Base-by-base conservation (phyloP, 2,797 vertebrate genomes). In the Nannoperca obscura region DNA sequence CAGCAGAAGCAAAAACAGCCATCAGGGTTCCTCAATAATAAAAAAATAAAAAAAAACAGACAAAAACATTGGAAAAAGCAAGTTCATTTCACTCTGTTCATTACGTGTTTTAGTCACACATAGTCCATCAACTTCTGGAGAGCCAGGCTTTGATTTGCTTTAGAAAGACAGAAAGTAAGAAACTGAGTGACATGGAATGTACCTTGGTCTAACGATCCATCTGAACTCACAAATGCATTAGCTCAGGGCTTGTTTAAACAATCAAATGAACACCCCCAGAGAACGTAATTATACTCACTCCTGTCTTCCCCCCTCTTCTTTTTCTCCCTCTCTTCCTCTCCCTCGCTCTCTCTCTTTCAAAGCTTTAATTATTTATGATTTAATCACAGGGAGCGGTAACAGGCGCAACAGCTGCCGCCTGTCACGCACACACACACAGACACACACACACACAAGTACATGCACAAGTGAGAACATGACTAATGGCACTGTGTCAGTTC, bases 321-420 rank as follows among this genome's bases (percentile, higher is more conserved):
- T 71, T 62, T 57, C 58, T 72, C 61, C 20, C 24, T 66, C 69
- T 88, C 57, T 52, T 46, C 60, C 64, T 81, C 59, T 70, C 53
- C 13, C 68, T 81, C 32, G 4, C 55, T 74, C 74, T 80, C 60
- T 76, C 87, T 88, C 82, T 89, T 86, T 86, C 75, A 88, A 82
- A 76, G 70, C 75, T 87, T 88, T 87, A 89, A 92, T 92, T 92
- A 92, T 91, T 92, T 88, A 91, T 91, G 91, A 92, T 92, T 92
- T 92, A 89, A 91, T 91, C 87, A 91, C 87, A 83, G 79, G 81
- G 81, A 85, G 80, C 17, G 6, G 69, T 83, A 88, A 86, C 82
- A 88, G 79, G 82, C 46, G 52, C 70, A 71, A 72, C 87, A 85
- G 88, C 85, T 91, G 85, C 82, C 1, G 54, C 72, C 75, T 83